Percentiles rank a stretch among this genome's conserved stretches.
phyloP scores from a whole-genome alignment of 2,888 invertebrate species.

The Microplitis deprimator region DNA sequence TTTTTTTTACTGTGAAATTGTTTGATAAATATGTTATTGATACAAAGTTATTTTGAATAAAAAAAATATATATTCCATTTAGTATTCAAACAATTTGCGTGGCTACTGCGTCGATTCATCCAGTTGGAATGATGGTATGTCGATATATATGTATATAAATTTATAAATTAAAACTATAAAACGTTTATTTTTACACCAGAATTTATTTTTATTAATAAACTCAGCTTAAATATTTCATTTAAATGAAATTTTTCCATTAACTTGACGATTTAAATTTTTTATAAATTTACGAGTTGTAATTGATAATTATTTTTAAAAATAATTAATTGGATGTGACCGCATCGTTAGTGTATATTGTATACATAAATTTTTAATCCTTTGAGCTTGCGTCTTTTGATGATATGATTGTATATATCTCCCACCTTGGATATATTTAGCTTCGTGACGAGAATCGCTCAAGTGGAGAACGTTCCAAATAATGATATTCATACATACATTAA shows the following conservation, averaged over 20 bases:
- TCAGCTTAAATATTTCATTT: too few relatives aligned
- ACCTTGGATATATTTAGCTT: slow-evolving; percentile 59
- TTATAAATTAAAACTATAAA: neutral
- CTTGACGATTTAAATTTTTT: too few relatives aligned
- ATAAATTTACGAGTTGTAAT: too few relatives aligned
- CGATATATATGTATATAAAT: slow-evolving; percentile 44
- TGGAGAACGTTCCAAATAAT: slow-evolving; percentile 55
- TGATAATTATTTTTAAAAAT: too few relatives aligned
- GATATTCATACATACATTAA: slow-evolving; percentile 50
- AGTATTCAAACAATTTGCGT: too few relatives aligned
- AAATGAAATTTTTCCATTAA: too few relatives aligned
- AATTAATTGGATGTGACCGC: neutral
- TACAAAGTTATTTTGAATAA: too few relatives aligned
- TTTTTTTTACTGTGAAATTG: too few relatives aligned
- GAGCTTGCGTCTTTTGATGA: slow-evolving; percentile 28
- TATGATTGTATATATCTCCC: slow-evolving; percentile 32
- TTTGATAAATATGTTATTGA: too few relatives aligned
- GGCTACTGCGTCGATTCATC: slow-evolving; percentile 44
- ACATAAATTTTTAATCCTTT: slow-evolving; percentile 8
- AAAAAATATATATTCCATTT: too few relatives aligned
- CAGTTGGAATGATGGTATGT: slow-evolving; percentile 70
- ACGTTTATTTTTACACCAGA: too few relatives aligned
- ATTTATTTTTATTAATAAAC: too few relatives aligned
- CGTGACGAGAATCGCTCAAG: slow-evolving; percentile 55
- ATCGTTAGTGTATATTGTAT: neutral